phyloP scores from a whole-genome alignment of 1,140 invertebrate genomes.

The Pinna nobilis region DNA sequence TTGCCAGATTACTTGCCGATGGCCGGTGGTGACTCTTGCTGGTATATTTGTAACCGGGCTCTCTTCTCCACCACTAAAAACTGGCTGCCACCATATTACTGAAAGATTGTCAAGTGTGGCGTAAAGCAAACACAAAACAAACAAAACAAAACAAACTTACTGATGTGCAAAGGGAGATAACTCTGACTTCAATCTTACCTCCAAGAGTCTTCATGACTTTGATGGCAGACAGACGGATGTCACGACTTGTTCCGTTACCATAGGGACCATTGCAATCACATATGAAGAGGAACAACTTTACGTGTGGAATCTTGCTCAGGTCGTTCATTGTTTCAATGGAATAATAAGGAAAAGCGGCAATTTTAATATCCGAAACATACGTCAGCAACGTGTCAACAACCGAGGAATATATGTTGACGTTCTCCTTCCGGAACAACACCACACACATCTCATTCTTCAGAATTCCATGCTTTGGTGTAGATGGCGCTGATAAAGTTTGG shows the following conservation, averaged over 20 bases:
- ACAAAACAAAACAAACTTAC: no score
- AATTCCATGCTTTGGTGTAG: constrained; percentile 52
- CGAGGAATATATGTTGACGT: constrained; percentile 43
- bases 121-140: no score
- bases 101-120: no score
- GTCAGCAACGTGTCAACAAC: constrained; percentile 47
- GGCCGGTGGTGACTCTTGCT: no score
- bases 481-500: neutral
- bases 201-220: constrained; percentile 51
- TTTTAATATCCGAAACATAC: constrained; percentile 50
- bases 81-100: no score
- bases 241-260: constrained; percentile 31
- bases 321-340: constrained; percentile 52
- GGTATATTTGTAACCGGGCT: no score
- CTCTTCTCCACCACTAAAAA: no score
- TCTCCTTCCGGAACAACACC: constrained; percentile 51
- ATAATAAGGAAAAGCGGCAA: constrained; percentile 45
- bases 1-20: no score
- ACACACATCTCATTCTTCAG: constrained; percentile 59
- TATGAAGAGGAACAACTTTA: constrained; percentile 57
- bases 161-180: neutral
- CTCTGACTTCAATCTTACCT: constrained; percentile 31
- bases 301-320: constrained; percentile 50
- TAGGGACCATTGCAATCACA: constrained; percentile 48
- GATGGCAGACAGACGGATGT: constrained; percentile 50